Conservation (phyloP, 2,888 invertebrate genomes). For the Watsonalla binaria region DNA sequence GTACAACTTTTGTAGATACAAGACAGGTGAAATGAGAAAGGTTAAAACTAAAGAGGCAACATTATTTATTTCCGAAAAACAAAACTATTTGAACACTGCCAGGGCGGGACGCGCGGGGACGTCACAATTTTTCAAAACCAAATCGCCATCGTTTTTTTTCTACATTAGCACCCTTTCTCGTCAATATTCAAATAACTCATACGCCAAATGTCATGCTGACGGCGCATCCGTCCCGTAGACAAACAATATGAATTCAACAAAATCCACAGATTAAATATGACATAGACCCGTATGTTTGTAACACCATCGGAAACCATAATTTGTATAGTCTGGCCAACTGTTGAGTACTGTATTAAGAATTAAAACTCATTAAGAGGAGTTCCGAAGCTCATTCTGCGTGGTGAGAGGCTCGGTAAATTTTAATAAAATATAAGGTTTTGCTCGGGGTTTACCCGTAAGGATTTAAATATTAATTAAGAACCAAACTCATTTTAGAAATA, state of each 20-base stretch:
- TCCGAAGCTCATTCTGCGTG: constrained; percentile 38
- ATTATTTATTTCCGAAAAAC: too few species aligned
- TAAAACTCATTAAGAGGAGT: constrained; percentile 64
- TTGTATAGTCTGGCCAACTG: constrained; percentile 38
- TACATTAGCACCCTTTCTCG: too few species aligned
- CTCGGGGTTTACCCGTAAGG: constrained; percentile 31
- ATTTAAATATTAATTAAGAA: constrained; percentile 41
- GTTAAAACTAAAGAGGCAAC: too few species aligned
- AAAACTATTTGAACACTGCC: too few species aligned
- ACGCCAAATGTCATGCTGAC: too few species aligned
- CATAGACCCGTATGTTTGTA: constrained; percentile 3
- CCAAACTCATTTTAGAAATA: constrained; percentile 39
- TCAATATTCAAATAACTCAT: too few species aligned
- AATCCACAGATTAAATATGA: neutral
- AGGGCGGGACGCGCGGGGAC: too few species aligned
- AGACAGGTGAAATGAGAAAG: too few species aligned
- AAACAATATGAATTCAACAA: constrained; percentile 4
- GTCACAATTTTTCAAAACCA: too few species aligned
- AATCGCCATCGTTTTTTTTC: too few species aligned
- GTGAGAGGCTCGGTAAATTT: constrained; percentile 53
- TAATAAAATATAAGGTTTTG: constrained; percentile 49
- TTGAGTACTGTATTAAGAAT: constrained; percentile 58
- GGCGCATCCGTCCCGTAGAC: too few species aligned
- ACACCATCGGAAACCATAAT: constrained; percentile 13
- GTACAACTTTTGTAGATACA: too few species aligned